Evolutionary conservation across 1,140 invertebrate species (phyloP).

Genomic region (Trissolcus basalis): DNA sequence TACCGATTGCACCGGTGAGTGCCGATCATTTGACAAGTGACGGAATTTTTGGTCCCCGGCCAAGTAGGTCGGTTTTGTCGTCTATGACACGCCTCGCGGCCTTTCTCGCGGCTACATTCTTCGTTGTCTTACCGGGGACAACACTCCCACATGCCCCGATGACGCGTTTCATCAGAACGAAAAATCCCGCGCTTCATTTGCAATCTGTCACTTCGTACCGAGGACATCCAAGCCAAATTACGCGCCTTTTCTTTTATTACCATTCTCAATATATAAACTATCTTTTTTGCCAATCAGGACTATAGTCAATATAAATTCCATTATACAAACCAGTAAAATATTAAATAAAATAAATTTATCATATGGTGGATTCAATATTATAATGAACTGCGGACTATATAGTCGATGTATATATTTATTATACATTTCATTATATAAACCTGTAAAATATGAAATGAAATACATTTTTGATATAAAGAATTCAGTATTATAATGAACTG

Average conservation of each 20-base stretch:
- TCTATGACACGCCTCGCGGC: conserved; percentile 55
- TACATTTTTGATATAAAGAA: background rate
- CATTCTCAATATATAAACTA: too few relatives aligned
- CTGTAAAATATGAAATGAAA: too few relatives aligned
- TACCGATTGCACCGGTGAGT: background rate
- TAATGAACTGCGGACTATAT: too few relatives aligned
- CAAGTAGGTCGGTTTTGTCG: conserved; percentile 46
- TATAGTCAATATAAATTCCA: too few relatives aligned
- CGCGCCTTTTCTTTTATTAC: conserved; percentile 26
- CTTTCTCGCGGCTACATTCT: conserved; percentile 53
- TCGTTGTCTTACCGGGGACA: conserved; percentile 38
- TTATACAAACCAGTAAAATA: too few relatives aligned
- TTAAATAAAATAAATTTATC: too few relatives aligned
- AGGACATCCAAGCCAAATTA: conserved; percentile 25
- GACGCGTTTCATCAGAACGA: conserved; percentile 12
- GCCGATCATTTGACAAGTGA: background rate
- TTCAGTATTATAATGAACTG: too few relatives aligned
- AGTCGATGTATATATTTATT: too few relatives aligned
- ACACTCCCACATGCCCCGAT: conserved; percentile 38
- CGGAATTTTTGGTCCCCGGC: background rate
- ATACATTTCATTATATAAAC: too few relatives aligned
- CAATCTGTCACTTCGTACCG: conserved; percentile 26
- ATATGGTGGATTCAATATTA: too few relatives aligned
- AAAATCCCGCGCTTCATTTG: conserved; percentile 27
- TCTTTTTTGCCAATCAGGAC: too few relatives aligned